These are phyloP conservation scores for Conger conger DNA, from an alignment of 2,113 vertebrate species.

Conservation along the genomic window DNA sequence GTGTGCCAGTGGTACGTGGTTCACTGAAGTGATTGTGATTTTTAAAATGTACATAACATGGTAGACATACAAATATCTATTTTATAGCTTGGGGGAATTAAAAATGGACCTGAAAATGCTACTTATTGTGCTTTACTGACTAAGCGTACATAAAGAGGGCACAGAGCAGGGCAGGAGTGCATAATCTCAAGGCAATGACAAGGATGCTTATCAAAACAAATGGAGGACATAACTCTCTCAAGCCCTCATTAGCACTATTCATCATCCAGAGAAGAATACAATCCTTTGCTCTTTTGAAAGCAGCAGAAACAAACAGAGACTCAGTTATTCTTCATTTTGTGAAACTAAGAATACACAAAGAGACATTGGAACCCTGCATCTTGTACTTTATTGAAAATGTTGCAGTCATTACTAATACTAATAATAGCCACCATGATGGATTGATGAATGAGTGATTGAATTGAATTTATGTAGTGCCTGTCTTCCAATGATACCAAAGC, in stretches of 20 bases:
- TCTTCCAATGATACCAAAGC: no score
- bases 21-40: background rate
- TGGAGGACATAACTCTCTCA: slow-evolving; percentile 30
- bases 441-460: no score
- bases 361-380: background rate
- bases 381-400: background rate
- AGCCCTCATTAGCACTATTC: slow-evolving; percentile 52
- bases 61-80: slow-evolving; percentile 10
- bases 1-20: background rate
- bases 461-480: no score
- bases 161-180: slow-evolving; percentile 48
- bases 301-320: slow-evolving; percentile 23
- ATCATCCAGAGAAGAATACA: slow-evolving; percentile 43
- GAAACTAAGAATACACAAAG: slow-evolving; percentile 14
- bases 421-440: background rate
- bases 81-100: background rate
- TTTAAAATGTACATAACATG: background rate
- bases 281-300: slow-evolving; percentile 17
- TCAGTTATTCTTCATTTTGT: background rate
- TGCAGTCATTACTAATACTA: background rate
- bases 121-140: slow-evolving; percentile 53
- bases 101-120: background rate
- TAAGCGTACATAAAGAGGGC: slow-evolving; percentile 53
- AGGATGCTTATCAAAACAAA: slow-evolving; percentile 19
- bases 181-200: slow-evolving; percentile 16